Evolutionary conservation across 2,113 vertebrate species (phyloP), one percentile per base, ranked within the genome.

Genomic region (Rhineura floridana): DNA sequence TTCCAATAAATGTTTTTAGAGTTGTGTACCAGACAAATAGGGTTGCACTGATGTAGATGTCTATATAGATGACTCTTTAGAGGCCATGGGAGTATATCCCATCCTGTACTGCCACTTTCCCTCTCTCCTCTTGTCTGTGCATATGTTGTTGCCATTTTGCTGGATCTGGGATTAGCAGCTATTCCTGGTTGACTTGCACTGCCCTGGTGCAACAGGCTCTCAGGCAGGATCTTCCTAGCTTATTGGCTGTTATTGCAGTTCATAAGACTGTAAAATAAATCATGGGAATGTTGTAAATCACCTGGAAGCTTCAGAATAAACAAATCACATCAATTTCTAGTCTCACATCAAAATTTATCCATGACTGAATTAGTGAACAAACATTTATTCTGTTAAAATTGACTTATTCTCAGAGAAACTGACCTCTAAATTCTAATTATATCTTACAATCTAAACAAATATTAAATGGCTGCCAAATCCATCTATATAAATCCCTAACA

Each of bases 381-480:
- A 36, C 30, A 75, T 30, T 48, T 0, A 4, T 85, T 93, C 92
- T 86, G 9, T 3, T 86, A 42, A 83, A 84, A 75, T 39, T 6
- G 86, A 39, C 3, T n/a, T 48, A 83, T 55, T 82, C 5, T 5
- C 59, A 83, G 3, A 85, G 33, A 88, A 90, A 76, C 84, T 86
- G 3, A 48, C 2, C 19, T 36, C 7, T 84, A 8, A 72, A 91
- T 93, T 91, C 15, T 65, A 83, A 82, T 81, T 62, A 36, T 72
- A 82, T 91, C 88, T 93, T 48, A 63, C 76, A 62, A 86, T 72
- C 3, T 12, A 2, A 42, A 2, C 50, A 89, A 88, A 83, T 72
- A 63, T 50, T 63, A 85, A 69, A 55, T 44, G 77, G 0, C 11
- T 91, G 30, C 7, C 23, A 83, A 28, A 21, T 84, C 46, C 75